Percentiles rank a stretch among this genome's conserved stretches.
phyloP scores from a whole-genome alignment of 2,888 invertebrate genomes.

The Mellilla xanthometata region DNA sequence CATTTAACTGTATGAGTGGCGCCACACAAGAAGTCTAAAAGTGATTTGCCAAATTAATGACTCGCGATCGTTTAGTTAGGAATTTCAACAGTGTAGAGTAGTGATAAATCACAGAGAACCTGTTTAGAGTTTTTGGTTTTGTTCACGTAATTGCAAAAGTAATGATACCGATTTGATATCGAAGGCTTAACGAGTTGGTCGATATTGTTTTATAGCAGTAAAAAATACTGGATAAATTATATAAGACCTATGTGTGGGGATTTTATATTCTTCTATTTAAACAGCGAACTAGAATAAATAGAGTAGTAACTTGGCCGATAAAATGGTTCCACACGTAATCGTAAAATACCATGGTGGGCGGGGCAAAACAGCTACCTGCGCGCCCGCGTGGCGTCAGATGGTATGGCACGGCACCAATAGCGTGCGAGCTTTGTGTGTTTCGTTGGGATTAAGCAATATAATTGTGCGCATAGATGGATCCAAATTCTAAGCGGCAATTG shows the following conservation, averaged over 20 bases:
- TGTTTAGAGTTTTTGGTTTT: constrained; percentile 13
- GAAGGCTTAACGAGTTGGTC: neutral
- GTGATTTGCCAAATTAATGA: constrained; percentile 65
- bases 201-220: neutral
- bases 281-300: too few species aligned
- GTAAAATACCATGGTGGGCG: too few species aligned
- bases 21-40: constrained; percentile 53
- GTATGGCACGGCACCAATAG: too few species aligned
- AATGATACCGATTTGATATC: constrained; percentile 1
- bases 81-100: constrained; percentile 42
- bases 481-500: too few species aligned
- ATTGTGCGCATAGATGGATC: too few species aligned
- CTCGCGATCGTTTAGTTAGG: constrained; percentile 47
- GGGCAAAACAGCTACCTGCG: too few species aligned
- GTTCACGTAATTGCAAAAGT: neutral
- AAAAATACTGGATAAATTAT: neutral
- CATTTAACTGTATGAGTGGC: constrained; percentile 20
- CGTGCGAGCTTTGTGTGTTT: too few species aligned
- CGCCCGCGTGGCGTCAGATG: too few species aligned
- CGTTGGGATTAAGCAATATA: too few species aligned
- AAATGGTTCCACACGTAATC: too few species aligned
- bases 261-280: too few species aligned
- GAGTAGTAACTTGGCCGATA: too few species aligned
- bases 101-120: constrained; percentile 30
- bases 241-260: neutral